Evolutionary conservation across 35 echinoderm and acorn worm genomes (phyloP).

Genomic region (Heliocidaris erythrogramma): DNA sequence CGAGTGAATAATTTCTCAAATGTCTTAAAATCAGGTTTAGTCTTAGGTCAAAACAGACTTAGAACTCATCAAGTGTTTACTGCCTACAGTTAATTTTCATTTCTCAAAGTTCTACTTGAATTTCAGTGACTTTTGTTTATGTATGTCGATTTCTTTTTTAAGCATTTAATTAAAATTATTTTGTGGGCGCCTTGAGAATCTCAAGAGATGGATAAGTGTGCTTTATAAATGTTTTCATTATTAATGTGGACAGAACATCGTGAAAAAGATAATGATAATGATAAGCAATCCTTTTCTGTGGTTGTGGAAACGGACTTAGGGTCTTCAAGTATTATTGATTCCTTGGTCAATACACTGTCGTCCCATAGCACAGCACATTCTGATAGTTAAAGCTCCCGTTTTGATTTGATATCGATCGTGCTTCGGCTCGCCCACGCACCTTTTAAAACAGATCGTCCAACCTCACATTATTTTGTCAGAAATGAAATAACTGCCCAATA

Average conservation of each 20-base stretch:
- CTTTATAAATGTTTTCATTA: no score
- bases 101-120: no score
- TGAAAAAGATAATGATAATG: no score
- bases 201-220: no score
- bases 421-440: not conserved
- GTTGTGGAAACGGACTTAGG: not conserved
- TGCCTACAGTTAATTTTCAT: no score
- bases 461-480: not conserved
- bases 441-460: not conserved
- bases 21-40: not conserved
- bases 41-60: no score
- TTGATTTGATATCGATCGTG: constrained; percentile 29
- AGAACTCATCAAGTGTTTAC: no score
- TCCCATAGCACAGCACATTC: not conserved
- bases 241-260: no score
- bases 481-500: not conserved
- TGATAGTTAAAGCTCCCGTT: not conserved
- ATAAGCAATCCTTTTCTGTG: not conserved
- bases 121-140: no score
- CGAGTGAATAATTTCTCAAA: not conserved
- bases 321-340: constrained; percentile 16
- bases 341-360: not conserved
- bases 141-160: no score
- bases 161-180: no score
- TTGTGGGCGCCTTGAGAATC: no score